phyloP scores from a whole-genome alignment of 1,140 invertebrate species.

The Tetramorium parvispinum region DNA sequence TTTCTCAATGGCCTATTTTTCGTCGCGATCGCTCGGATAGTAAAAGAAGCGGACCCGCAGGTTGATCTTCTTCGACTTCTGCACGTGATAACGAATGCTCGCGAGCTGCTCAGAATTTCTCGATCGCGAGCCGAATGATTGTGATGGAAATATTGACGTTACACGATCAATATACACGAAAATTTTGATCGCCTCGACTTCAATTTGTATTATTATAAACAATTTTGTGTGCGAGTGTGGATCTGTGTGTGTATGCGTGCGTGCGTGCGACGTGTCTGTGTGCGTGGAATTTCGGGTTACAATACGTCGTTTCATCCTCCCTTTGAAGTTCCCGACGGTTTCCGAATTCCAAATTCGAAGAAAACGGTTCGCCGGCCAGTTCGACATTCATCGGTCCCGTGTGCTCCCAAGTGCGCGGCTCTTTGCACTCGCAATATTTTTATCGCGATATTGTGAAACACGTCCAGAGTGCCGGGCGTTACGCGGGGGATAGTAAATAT shows the following conservation, averaged over 20 bases:
- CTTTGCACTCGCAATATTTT: constrained; percentile 8
- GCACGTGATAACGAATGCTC: neutral
- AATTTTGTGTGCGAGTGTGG: neutral
- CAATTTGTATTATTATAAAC: neutral
- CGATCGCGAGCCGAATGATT: neutral
- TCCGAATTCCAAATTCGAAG: neutral
- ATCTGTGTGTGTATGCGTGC: too few relatives aligned
- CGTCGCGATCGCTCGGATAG: neutral
- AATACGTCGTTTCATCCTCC: neutral
- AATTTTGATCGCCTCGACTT: neutral
- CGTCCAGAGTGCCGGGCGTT: neutral
- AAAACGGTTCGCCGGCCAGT: neutral
- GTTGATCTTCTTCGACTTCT: neutral
- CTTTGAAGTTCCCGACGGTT: too few relatives aligned
- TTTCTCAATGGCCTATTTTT: neutral
- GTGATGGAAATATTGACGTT: neutral
- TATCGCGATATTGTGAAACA: constrained; percentile 10
- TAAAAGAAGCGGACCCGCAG: neutral
- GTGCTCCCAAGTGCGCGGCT: too few relatives aligned
- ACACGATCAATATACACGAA: too few relatives aligned
- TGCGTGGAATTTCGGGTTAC: neutral
- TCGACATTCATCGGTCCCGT: neutral
- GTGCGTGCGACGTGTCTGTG: neutral
- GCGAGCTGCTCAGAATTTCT: neutral
- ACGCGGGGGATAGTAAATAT: constrained; percentile 13